Percentiles rank a stretch among this genome's conserved stretches.
These are phyloP conservation scores for Chrosomus eos DNA, from an alignment of 2,797 vertebrate genomes.

Conservation along the genomic window DNA sequence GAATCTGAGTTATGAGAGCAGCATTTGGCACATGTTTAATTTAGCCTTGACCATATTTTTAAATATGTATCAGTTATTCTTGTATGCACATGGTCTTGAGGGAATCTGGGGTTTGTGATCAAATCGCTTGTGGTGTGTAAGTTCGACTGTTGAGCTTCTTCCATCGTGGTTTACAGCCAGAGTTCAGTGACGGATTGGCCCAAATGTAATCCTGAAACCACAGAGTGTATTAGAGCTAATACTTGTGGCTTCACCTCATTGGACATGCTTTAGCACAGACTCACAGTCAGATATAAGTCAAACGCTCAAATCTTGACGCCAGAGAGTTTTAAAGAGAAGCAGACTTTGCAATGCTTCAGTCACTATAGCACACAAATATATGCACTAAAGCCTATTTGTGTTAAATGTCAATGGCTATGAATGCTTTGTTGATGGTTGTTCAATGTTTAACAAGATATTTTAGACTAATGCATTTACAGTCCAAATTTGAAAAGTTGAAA, in stretches of 20 bases:
- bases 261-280: constrained; percentile 16
- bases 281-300: constrained; percentile 18
- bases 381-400: constrained; percentile 1
- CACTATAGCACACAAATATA: background rate
- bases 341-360: constrained; percentile 7
- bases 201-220: constrained; percentile 32
- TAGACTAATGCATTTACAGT: background rate
- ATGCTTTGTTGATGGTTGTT: background rate
- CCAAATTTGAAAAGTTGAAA: background rate
- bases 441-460: constrained; percentile 8
- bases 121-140: constrained; percentile 36
- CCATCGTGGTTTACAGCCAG: constrained; percentile 30
- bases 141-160: constrained; percentile 31
- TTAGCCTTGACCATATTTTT: background rate
- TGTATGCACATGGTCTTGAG: constrained; percentile 12
- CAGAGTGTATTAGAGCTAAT: constrained; percentile 33
- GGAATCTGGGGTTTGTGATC: constrained; percentile 44
- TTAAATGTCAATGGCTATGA: background rate
- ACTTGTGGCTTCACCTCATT: constrained; percentile 36
- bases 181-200: constrained; percentile 26
- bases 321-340: constrained; percentile 23
- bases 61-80: constrained; percentile 11
- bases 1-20: constrained; percentile 3
- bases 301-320: background rate
- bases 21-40: constrained; percentile 15